phyloP scores from a whole-genome alignment of 2,797 vertebrate species.

The Discoglossus pictus region DNA sequence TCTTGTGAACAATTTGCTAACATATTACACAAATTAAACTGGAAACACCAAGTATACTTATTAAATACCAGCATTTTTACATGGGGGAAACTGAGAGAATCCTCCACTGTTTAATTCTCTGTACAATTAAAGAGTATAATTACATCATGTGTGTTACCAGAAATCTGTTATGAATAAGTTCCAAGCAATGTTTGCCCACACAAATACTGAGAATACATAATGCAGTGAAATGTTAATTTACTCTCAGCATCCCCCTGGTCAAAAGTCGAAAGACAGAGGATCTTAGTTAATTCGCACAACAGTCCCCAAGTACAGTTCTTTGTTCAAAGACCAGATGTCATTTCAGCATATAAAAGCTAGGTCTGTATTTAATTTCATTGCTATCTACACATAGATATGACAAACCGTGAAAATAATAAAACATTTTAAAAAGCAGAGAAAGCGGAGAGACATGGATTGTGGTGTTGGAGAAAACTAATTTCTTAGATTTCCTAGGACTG shows the following conservation, averaged over 20 bases:
- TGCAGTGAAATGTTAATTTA: conserved; percentile 47
- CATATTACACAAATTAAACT: conserved; percentile 15
- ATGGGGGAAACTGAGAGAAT: neutral
- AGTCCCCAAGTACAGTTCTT: neutral
- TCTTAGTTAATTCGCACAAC: conserved; percentile 20
- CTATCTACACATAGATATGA: no score
- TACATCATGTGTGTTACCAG: conserved; percentile 18
- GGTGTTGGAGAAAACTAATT: no score
- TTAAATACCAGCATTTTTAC: neutral
- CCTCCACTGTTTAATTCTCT: neutral
- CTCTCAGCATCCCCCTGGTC: conserved; percentile 29
- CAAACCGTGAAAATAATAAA: no score
- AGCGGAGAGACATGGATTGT: no score
- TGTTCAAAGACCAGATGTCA: no score
- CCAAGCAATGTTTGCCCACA: conserved; percentile 56
- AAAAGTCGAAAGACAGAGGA: conserved; percentile 31
- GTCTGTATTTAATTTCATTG: no score
- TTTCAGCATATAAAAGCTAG: conserved; percentile 30
- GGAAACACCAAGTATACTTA: neutral
- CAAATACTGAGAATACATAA: conserved; percentile 57
- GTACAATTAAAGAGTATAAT: neutral
- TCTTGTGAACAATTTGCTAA: conserved; percentile 21
- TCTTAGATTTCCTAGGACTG: no score
- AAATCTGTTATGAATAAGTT: conserved; percentile 48
- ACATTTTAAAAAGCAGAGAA: no score